These are phyloP conservation scores for Aselliscus stoliczkanus DNA, from an alignment of 2,797 vertebrate species.

Conservation along the genomic window DNA sequence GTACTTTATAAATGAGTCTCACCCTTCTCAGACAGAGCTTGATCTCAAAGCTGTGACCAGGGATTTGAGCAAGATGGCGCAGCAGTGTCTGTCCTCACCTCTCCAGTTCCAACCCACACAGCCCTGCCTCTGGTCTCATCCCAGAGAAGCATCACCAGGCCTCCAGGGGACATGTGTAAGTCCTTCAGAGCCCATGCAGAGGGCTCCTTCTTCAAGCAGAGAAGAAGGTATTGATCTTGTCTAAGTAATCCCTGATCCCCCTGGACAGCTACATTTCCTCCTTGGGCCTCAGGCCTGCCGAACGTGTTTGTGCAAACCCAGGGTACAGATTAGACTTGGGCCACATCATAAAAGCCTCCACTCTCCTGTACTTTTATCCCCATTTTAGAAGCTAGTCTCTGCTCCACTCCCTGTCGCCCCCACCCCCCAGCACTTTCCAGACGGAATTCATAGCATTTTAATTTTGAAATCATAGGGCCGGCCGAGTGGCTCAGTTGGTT, in stretches of 20 bases:
- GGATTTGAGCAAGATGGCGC: not conserved
- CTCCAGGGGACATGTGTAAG: not conserved
- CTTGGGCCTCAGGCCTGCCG: not conserved
- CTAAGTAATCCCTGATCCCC: not conserved
- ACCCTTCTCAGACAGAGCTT: not conserved
- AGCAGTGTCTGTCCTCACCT: not conserved
- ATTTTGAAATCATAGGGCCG: not conserved
- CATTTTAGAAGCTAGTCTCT: not conserved
- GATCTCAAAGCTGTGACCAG: not conserved
- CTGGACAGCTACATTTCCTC: not conserved
- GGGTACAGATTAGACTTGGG: not conserved
- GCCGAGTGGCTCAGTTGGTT: no score
- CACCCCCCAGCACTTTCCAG: not conserved
- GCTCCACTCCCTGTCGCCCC: not conserved
- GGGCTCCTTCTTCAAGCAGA: not conserved
- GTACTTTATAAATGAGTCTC: not conserved
- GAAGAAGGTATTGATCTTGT: not conserved
- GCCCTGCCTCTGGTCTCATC: not conserved
- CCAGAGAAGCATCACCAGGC: not conserved
- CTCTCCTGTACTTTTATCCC: not conserved
- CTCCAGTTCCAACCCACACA: not conserved
- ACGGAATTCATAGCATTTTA: conserved; percentile 2
- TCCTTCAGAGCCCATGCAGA: not conserved
- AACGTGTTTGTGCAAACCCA: not conserved
- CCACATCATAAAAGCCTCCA: not conserved